Evolutionary conservation across 2,797 vertebrate species (phyloP).

Genomic region (Sphenopsis melanotis): DNA sequence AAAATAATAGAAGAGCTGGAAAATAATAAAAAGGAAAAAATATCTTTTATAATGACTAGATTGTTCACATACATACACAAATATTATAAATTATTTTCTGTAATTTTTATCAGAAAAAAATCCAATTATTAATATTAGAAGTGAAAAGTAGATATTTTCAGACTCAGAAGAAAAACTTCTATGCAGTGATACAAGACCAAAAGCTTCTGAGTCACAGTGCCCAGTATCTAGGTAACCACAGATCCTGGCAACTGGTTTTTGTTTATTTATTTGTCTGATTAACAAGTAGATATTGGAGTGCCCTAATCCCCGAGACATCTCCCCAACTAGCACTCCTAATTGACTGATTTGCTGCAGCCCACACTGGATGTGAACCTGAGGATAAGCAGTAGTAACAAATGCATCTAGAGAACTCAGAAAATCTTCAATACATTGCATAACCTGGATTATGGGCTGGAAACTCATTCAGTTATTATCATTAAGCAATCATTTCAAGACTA

Average conservation of each 20-base stretch:
- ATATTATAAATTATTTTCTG: not conserved
- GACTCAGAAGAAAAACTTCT: not conserved
- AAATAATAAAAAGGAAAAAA: not conserved
- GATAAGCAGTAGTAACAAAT: not conserved
- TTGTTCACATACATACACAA: not conserved
- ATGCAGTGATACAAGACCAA: not conserved
- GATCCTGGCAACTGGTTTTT: not conserved
- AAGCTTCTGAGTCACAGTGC: not conserved
- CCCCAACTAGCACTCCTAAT: not conserved
- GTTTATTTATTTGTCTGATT: constrained; percentile 19
- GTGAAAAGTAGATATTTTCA: not conserved
- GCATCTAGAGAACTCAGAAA: not conserved
- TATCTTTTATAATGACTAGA: not conserved
- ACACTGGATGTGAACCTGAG: not conserved
- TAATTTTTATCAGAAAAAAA: not conserved
- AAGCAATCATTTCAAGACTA: not conserved
- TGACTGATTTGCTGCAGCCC: not conserved
- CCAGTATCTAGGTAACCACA: constrained; percentile 33
- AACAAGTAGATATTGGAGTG: not conserved
- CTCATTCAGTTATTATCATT: not conserved
- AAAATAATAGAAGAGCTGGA: not conserved
- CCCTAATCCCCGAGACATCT: not conserved
- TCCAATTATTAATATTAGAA: not conserved
- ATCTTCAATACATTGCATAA: not conserved
- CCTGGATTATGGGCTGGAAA: not conserved